Base-by-base conservation (phyloP, 2,888 invertebrate species). In the Aspidiotus destructor region DNA sequence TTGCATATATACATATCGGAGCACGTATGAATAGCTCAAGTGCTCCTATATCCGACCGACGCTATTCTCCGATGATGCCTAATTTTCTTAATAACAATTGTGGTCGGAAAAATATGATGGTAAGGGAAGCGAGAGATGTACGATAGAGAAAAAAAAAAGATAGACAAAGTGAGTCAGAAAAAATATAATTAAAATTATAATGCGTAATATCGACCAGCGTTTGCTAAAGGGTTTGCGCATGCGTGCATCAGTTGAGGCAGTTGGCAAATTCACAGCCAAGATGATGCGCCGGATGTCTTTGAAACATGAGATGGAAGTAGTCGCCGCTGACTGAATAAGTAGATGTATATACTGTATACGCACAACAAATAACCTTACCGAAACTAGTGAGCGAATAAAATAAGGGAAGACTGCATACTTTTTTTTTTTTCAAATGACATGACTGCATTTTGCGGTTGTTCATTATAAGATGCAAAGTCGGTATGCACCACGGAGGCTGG, bases 51-150 rank as follows among this genome's bases (percentile, higher is more conserved):
- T 58, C 17, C 40, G 28, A 28, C 40, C 40, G 58, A 40, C 28
- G 58, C 58, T 13, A 58, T 58, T 58, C 16, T 58, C 40, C 58
- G 40, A 13, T 10, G 58, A 58, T 58, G 28, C 58, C 40, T 58
- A 58, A 58, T 58, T 58, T 28, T 58, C 58, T 58, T 13, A 58
- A 16, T 58, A 58, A 58, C 40, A 58, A 40, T 58, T 13, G 40
- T 58, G 28, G 40, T 28, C 17, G 55, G 17, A 54, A 16, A 17
- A n/a, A 54, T 16, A 9, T 9, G 10, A 54, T 15, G 9, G 55
- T 9, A 8, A 54, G 55, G 55, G 55, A 54, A 9, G 55, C 55
- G 28, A 28, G 28, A 28, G 5, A 3, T 28, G 28, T 28, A 28
- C 28, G 28, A 28, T 48, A 6, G 3, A 48, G 6, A 48, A 48